Evolutionary conservation across 2,888 invertebrate species (phyloP), one percentile per base, ranked within the genome.

Genomic region (Caradrina kadenii): DNA sequence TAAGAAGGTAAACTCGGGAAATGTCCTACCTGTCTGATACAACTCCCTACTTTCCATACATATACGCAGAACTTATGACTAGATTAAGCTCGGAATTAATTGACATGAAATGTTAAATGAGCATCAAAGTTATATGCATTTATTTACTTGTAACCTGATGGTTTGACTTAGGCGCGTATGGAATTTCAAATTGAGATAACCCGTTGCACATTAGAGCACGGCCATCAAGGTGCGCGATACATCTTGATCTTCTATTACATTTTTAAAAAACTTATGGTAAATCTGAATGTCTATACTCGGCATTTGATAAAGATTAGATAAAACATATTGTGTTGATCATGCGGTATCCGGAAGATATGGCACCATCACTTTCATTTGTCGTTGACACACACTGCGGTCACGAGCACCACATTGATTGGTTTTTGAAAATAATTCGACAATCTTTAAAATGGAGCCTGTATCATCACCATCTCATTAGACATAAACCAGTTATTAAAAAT

Each of bases 251-350:
- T 56, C 6, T 56, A 52, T n/a, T 19, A 31, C 10, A 35, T 54
- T 49, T 22, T 6, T 2, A 35, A 54, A 19, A 59, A 31, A 42
- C 4, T 19, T 19, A 15, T 49, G 65, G 59, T 59, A 35, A 35
- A 22, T 59, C 64, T 72, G 65, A 22, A 72, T 65, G 73, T 72
- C 65, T 73, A 49, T 64, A 72, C 31, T 72, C 19, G 58, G 15
- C 73, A 59, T 65, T 59, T 54, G 31, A 35, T 42, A 58, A 53
- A 53, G 10, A n/a, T 73, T 65, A 59, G 35, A 21, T 45, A 35
- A 13, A 62, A 61, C 1, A 11, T 13, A 22, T 55, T 54, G 17
- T 42, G 22, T 49, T 31, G 13, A 3, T 54, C 19, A 15, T 72
- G 35, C 13, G 54, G 49, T 59, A 45, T 59, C 22, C 66, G 54